Conservation (phyloP, 2,797 vertebrate species). For the Lophura swinhoii region DNA sequence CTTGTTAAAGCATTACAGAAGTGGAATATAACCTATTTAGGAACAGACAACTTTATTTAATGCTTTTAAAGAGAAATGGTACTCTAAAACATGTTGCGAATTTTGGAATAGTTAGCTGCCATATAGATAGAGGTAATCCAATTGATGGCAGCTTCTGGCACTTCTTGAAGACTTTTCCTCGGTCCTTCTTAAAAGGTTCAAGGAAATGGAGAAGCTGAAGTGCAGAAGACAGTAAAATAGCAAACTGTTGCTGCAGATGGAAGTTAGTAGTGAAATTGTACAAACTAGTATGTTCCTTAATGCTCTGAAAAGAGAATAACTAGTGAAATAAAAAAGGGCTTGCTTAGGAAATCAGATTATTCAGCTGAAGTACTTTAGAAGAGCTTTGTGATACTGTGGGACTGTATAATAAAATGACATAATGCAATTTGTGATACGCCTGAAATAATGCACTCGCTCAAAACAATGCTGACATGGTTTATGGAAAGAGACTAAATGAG, state of each 20-base stretch:
- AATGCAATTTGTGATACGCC: background rate
- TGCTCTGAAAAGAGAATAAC: background rate
- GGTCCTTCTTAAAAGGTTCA: background rate
- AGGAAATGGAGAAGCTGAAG: background rate
- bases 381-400: background rate
- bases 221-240: background rate
- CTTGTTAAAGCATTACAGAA: too few species aligned
- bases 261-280: background rate
- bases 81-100: background rate
- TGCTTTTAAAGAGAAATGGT: background rate
- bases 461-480: background rate
- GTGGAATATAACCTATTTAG: background rate
- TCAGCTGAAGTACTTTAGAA: background rate
- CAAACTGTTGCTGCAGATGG: background rate
- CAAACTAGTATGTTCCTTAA: background rate
- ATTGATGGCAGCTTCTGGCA: background rate
- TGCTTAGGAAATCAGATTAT: background rate
- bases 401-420: background rate
- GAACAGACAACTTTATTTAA: background rate
- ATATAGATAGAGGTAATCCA: background rate
- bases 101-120: background rate
- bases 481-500: background rate
- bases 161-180: background rate
- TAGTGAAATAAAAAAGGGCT: background rate
- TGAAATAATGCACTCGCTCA: background rate